Conservation (phyloP, 2,797 vertebrate genomes). For the Phrynocephalus forsythii region DNA sequence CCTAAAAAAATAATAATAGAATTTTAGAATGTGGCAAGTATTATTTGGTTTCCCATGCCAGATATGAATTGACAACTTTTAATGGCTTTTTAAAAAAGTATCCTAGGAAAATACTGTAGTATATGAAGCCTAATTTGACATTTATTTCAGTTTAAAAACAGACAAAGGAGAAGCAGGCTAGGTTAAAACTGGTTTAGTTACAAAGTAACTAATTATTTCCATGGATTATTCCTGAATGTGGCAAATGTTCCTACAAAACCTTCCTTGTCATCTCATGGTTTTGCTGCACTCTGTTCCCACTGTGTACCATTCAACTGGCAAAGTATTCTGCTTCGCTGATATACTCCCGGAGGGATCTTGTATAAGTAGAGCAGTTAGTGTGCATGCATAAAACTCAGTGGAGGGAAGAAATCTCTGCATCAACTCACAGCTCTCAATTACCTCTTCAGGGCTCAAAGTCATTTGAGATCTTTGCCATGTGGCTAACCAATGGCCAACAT, state of each 20-base stretch:
- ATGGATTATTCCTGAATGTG: not conserved
- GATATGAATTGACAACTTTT: not conserved
- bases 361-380: slow-evolving; percentile 53
- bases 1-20: no score
- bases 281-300: slow-evolving; percentile 13
- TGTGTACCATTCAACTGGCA: slow-evolving; percentile 19
- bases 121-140: not conserved
- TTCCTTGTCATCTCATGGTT: not conserved
- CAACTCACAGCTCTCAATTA: slow-evolving; percentile 73
- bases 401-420: slow-evolving; percentile 69
- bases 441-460: slow-evolving; percentile 73
- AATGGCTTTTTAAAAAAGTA: not conserved
- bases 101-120: not conserved
- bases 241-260: not conserved
- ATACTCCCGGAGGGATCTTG: slow-evolving; percentile 58
- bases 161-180: not conserved
- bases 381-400: slow-evolving; percentile 37
- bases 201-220: not conserved
- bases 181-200: not conserved
- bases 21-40: no score
- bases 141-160: not conserved
- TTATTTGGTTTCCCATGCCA: no score
- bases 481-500: slow-evolving; percentile 81
- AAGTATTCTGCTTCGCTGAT: slow-evolving; percentile 45
- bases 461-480: slow-evolving; percentile 77